Evolutionary conservation across 2,113 vertebrate genomes (phyloP).

Genomic region (Lates calcarifer): DNA sequence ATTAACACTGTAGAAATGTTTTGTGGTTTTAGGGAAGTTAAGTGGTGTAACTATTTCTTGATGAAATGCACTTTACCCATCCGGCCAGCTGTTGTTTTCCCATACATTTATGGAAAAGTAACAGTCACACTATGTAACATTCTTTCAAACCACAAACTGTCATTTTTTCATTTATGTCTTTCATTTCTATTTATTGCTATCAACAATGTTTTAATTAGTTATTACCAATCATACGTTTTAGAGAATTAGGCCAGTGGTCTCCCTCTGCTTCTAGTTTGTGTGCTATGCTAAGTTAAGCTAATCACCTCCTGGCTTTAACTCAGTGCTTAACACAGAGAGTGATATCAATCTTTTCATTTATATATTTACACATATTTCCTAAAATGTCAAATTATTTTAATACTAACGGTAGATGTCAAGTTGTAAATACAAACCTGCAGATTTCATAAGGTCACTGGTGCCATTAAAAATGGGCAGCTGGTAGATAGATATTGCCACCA

Average conservation of each 20-base stretch:
- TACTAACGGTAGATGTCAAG: neutral
- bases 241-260: neutral
- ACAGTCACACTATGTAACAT: no score
- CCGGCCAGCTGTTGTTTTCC: neutral
- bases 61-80: neutral
- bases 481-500: neutral
- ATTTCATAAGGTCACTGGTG: neutral
- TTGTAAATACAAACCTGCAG: neutral
- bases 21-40: neutral
- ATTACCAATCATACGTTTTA: neutral
- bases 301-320: neutral
- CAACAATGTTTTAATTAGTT: neutral
- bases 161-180: no score
- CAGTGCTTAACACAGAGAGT: no score
- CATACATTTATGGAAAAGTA: no score
- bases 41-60: neutral
- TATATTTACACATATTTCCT: no score
- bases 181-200: no score
- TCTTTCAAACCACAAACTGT: no score
- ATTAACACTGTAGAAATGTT: neutral
- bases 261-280: neutral
- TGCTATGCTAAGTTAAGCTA: no score
- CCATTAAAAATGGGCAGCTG: neutral
- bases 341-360: neutral
- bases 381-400: neutral